Percentiles rank a stretch among this genome's conserved stretches.
These are phyloP conservation scores for Sardina pilchardus DNA, from an alignment of 2,113 vertebrate genomes.

Conservation along the genomic window DNA sequence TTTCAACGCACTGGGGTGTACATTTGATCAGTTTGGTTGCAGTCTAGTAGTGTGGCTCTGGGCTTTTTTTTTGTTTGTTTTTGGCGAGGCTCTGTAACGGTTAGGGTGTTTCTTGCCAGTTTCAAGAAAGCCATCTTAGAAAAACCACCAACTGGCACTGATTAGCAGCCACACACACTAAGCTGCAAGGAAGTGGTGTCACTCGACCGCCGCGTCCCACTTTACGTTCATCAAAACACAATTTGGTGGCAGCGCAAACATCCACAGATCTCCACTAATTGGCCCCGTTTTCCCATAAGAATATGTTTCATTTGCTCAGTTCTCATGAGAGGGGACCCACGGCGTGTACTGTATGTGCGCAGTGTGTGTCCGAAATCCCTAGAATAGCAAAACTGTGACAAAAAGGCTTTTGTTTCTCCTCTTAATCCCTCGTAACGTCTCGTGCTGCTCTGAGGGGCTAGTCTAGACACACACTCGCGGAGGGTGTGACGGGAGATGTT, in stretches of 20 bases:
- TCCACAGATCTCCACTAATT: not conserved
- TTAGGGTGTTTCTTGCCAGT: constrained; percentile 22
- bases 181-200: not conserved
- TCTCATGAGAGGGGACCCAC: not conserved
- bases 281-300: constrained; percentile 9
- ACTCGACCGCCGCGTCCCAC: not conserved
- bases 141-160: constrained; percentile 18
- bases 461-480: constrained; percentile 64
- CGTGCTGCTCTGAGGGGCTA: constrained; percentile 44
- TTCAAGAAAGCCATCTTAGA: constrained; percentile 18
- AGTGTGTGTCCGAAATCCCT: too few species aligned
- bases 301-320: not conserved
- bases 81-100: constrained; percentile 28
- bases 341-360: too few species aligned
- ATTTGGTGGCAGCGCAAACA: constrained; percentile 10
- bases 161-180: not conserved
- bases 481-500: constrained; percentile 69
- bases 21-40: not conserved
- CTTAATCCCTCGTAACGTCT: constrained; percentile 63
- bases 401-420: constrained; percentile 55
- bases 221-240: not conserved
- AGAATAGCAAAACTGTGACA: constrained; percentile 33
- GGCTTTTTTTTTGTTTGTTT: not conserved
- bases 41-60: not conserved
- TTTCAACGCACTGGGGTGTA: constrained; percentile 32